Conservation (phyloP, 2,888 invertebrate genomes). For the Camptogramma bilineatum region DNA sequence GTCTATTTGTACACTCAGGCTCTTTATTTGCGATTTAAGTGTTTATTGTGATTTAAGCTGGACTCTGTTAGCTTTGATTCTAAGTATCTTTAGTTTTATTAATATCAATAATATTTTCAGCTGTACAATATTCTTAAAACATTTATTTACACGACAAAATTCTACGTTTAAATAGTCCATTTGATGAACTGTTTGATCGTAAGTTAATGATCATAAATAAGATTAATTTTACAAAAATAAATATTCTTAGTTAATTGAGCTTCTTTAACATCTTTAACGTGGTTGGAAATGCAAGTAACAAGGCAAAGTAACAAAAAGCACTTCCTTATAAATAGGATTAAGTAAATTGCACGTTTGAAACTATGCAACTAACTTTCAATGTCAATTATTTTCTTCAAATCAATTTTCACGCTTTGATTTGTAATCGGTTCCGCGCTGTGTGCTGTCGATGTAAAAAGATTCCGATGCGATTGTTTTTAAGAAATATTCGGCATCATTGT, state of each 20-base stretch:
- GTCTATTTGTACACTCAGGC: constrained; percentile 36
- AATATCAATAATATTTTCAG: no score
- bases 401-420: constrained; percentile 23
- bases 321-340: neutral
- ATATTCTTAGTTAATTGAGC: no score
- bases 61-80: no score
- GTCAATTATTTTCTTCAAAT: constrained; percentile 25
- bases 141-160: no score
- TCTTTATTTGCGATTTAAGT: constrained; percentile 12
- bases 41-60: no score
- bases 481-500: neutral
- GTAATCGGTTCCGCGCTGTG: constrained; percentile 22
- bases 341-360: neutral
- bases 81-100: no score
- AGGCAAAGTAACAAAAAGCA: neutral
- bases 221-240: no score
- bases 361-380: constrained; percentile 18
- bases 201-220: no score
- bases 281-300: neutral
- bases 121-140: no score
- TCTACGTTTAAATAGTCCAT: no score
- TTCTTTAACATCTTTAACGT: neutral
- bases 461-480: neutral
- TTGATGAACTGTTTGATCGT: no score
- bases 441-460: constrained; percentile 7